phyloP scores from a whole-genome alignment of 2,888 invertebrate genomes.

The Operophtera brumata region DNA sequence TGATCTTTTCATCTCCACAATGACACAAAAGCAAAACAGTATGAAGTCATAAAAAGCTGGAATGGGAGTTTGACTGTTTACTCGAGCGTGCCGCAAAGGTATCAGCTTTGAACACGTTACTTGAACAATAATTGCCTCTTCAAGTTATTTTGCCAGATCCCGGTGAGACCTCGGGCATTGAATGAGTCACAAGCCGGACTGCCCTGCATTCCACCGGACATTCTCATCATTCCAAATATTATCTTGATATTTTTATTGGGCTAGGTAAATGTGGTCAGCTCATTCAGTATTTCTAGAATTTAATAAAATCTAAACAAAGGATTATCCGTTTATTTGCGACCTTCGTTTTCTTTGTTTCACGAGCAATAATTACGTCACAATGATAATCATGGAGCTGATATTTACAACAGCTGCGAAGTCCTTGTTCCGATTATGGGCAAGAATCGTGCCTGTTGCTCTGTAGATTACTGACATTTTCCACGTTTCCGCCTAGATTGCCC shows the following conservation, averaged over 20 bases:
- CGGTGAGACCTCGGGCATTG: conserved; percentile 44
- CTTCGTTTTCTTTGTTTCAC: conserved; percentile 71
- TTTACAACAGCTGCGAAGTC: conserved; percentile 77
- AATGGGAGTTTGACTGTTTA: conserved; percentile 34
- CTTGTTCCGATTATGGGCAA: conserved; percentile 78
- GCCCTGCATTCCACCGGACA: conserved; percentile 65
- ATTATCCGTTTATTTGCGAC: conserved; percentile 38
- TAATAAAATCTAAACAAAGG: conserved; percentile 45
- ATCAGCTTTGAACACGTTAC: conserved; percentile 25
- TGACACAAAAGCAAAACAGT: conserved; percentile 38
- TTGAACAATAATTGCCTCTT: conserved; percentile 44
- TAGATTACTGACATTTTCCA: conserved; percentile 78
- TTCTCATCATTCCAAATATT: conserved; percentile 53
- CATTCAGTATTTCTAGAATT: conserved; percentile 38
- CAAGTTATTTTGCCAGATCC: conserved; percentile 42
- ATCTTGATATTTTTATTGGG: conserved; percentile 48
- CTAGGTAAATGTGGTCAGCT: conserved; percentile 34
- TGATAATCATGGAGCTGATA: conserved; percentile 71
- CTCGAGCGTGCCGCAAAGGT: conserved; percentile 42
- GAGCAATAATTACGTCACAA: conserved; percentile 72
- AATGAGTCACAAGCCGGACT: conserved; percentile 64
- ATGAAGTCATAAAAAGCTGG: conserved; percentile 40
- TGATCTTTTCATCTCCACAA: conserved; percentile 27
- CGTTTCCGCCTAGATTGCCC: conserved; percentile 74
- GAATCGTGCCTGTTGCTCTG: conserved; percentile 72